Percentiles rank a stretch among this genome's conserved stretches.
These are phyloP conservation scores for Himalopsyche tibetana DNA, from an alignment of 2,888 invertebrate genomes.

Conservation along the genomic window DNA sequence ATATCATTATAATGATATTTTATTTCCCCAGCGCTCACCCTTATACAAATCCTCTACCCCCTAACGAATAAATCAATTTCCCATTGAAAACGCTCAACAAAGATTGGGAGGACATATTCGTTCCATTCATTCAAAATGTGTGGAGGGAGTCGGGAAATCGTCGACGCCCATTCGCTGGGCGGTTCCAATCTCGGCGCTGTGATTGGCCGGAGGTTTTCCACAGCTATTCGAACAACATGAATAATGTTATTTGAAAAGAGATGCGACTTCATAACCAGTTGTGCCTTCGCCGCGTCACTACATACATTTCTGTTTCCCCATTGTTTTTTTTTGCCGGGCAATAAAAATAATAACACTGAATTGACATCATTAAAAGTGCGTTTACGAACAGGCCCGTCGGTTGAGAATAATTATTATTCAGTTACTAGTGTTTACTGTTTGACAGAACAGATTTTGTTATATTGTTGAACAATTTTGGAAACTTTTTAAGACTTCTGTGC, in stretches of 20 bases:
- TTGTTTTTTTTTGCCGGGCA: constrained; percentile 47
- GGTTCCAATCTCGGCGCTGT: not conserved
- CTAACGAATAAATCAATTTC: constrained; percentile 8
- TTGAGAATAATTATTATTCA: constrained; percentile 11
- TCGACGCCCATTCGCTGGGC: constrained; percentile 23
- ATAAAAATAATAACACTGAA: constrained; percentile 36
- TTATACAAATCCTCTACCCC: not conserved
- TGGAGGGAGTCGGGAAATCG: constrained; percentile 4
- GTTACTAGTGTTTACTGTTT: constrained; percentile 5
- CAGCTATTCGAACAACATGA: constrained; percentile 1
- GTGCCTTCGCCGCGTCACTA: constrained; percentile 56
- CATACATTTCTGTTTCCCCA: constrained; percentile 44
- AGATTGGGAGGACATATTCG: constrained; percentile 17
- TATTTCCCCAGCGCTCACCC: too few relatives aligned
- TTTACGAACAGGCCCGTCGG: constrained; percentile 28
- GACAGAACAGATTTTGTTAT: not conserved
- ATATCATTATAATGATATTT: too few relatives aligned
- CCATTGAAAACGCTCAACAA: constrained; percentile 31
- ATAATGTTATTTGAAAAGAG: constrained; percentile 42
- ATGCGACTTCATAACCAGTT: constrained; percentile 54
- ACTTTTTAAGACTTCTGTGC: not conserved
- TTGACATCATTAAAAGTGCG: constrained; percentile 42
- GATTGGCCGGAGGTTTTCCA: constrained; percentile 29
- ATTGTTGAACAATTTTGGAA: not conserved
- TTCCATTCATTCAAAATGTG: constrained; percentile 5